phyloP scores from a whole-genome alignment of 2,113 vertebrate species.

The Peromyscus californicus region DNA sequence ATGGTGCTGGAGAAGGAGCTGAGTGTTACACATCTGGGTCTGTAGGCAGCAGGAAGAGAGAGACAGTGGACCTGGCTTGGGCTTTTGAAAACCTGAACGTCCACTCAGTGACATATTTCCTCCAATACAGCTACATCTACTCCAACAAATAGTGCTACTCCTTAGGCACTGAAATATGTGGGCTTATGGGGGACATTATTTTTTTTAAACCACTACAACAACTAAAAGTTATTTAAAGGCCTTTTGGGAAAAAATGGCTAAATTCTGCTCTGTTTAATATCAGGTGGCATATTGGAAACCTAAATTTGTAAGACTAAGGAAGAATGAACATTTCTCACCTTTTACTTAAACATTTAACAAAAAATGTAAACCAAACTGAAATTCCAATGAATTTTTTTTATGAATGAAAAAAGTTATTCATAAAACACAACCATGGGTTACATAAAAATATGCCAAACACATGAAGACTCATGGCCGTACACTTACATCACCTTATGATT shows the following conservation, averaged over 20 bases:
- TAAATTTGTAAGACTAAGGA: background rate
- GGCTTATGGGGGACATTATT: background rate
- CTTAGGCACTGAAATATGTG: background rate
- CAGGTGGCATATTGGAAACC: background rate
- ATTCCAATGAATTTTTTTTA: background rate
- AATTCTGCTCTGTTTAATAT: conserved; percentile 35
- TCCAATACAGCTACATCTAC: background rate
- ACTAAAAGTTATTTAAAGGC: background rate
- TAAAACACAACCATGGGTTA: background rate
- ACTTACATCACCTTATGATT: background rate
- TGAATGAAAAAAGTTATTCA: background rate
- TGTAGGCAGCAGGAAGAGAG: background rate
- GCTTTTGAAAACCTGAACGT: background rate
- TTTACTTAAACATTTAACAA: conserved; percentile 13
- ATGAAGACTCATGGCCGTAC: background rate
- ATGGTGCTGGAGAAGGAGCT: background rate
- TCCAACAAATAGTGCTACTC: background rate
- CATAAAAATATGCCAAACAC: background rate
- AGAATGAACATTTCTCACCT: background rate
- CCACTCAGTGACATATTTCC: background rate
- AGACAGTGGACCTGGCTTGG: background rate
- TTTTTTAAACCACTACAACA: background rate
- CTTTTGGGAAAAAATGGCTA: background rate
- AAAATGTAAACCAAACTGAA: conserved; percentile 19
- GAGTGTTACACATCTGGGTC: background rate